Evolutionary conservation across 2,113 vertebrate species (phyloP), one percentile per base, ranked within the genome.

Genomic region (Pseudorectes ferrugineus): DNA sequence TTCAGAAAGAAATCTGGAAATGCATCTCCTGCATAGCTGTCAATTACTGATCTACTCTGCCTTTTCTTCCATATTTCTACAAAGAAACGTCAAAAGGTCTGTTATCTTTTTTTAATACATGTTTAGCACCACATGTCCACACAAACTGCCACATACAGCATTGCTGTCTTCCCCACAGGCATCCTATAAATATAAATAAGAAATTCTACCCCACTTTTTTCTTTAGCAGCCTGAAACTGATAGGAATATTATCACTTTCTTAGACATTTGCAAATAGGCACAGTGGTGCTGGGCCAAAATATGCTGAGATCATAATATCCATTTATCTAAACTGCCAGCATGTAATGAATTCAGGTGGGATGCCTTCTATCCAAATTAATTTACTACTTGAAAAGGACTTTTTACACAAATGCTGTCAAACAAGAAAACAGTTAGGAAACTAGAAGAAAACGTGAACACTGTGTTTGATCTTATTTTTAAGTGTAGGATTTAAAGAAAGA

Each of bases 121-220:
- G 74, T 97, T 98, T 98, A 97, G 94, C 96, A 93, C 88, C 88
- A 85, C 93, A 90, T 61, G 94, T 89, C 94, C 95, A 93, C 83
- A 96, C 90, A 95, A 96, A 96, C 97, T 95, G 92, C 96, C 88
- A 92, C 76, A 95, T 86, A 73, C 14, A 74, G 93, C 81, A 93
- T 79, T 96, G 95, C 94, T 55, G 79, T 95, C 96, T 93, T 97
- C 96, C 95, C 96, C 92, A 96, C 89, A 91, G 95, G 97, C 95
- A 97, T 96, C 91, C 96, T 91, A 97, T 96, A 98, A 98, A 97
- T 97, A 98, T 96, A 98, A 97, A 97, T 96, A 97, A 95, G 95
- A 97, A 98, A 97, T 97, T 84, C 76, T 45, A 63, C 91, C 81
- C 92, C 24, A 20, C 66, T 75, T 95, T 93, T 96, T 95, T 36